A percentile compares a stretch with the other conserved stretches of the same genome.
Conservation (phyloP, 2,888 invertebrate species). For the Drosophila rubida region DNA sequence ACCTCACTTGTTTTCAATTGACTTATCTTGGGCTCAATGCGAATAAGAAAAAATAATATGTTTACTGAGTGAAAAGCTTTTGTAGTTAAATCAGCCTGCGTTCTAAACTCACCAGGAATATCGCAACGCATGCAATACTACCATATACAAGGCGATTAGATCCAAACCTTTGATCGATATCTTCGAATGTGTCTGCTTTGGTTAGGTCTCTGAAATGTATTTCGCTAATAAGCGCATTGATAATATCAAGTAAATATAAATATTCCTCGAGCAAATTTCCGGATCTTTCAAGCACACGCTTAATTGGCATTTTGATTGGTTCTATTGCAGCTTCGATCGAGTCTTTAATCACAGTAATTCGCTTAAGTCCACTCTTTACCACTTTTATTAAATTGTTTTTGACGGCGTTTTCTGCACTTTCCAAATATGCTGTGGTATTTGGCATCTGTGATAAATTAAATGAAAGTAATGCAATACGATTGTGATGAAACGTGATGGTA, state of each 20-base stretch:
- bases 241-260: neutral
- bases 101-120: constrained; percentile 87
- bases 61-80: no score
- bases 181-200: constrained; percentile 17
- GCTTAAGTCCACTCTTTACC: neutral
- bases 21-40: no score
- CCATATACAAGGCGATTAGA: constrained; percentile 82
- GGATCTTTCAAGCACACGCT: neutral
- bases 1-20: no score
- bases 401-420: constrained; percentile 3
- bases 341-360: neutral
- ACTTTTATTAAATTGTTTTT: constrained; percentile 5
- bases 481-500: neutral
- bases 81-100: no score
- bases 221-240: constrained; percentile 14
- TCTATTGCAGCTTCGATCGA: neutral
- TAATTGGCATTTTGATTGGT: constrained; percentile 9
- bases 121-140: constrained; percentile 89
- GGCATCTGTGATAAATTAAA: constrained; percentile 33
- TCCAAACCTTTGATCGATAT: constrained; percentile 18
- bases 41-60: no score
- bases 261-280: neutral
- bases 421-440: constrained; percentile 22
- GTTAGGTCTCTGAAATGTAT: constrained; percentile 5
- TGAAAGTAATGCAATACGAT: no score